Evolutionary conservation across 2,888 invertebrate species (phyloP).

Genomic region (Eurytoma adleriae): DNA sequence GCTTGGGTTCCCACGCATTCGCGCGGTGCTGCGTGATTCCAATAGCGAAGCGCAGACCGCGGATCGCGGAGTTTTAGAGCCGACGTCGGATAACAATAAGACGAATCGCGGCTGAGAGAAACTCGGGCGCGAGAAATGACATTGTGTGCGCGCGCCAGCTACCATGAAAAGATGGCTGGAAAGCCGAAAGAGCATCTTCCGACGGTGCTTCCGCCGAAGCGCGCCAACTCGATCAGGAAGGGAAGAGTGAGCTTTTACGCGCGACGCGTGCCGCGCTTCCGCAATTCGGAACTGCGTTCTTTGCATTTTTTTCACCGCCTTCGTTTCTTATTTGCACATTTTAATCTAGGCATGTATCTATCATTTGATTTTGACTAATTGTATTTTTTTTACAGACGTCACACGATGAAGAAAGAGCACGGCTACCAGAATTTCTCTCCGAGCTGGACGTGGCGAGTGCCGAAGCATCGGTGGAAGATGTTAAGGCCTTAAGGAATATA

Average conservation of each 20-base stretch:
- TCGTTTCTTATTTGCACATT: background rate
- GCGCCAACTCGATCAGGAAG: conserved; percentile 14
- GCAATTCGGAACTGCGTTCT: conserved; percentile 11
- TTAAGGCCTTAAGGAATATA: conserved; percentile 69
- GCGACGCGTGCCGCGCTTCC: conserved; percentile 5
- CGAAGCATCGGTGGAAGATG: conserved; percentile 70
- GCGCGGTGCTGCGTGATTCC: conserved; percentile 38
- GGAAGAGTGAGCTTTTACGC: conserved; percentile 27
- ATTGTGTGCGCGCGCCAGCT: conserved; percentile 56
- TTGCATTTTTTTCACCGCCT: background rate
- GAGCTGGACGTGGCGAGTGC: conserved; percentile 69
- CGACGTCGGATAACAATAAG: conserved; percentile 57
- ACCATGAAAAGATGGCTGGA: conserved; percentile 5
- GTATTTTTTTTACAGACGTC: conserved; percentile 54
- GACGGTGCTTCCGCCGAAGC: conserved; percentile 12
- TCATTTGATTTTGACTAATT: background rate
- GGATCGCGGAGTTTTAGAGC: conserved; percentile 43
- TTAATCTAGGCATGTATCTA: too few species aligned
- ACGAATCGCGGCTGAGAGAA: conserved; percentile 50
- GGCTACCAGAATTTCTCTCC: conserved; percentile 70
- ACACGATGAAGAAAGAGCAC: conserved; percentile 63
- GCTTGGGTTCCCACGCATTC: conserved; percentile 33
- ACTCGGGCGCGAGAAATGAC: conserved; percentile 60
- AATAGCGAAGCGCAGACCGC: conserved; percentile 52
- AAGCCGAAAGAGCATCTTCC: background rate